phyloP scores from a whole-genome alignment of 2,797 vertebrate species.

The Sebastes alutus region DNA sequence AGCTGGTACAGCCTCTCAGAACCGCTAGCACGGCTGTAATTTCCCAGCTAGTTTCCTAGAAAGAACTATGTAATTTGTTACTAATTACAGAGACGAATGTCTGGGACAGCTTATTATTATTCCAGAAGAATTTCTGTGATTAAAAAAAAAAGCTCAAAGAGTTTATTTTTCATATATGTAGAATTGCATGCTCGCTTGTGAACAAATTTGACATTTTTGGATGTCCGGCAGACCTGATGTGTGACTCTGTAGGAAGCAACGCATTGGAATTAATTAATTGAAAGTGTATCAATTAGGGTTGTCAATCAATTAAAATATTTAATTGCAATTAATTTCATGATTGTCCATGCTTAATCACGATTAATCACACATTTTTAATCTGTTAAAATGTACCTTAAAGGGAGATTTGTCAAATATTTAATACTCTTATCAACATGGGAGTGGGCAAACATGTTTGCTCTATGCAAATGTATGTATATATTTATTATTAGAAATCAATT shows the following conservation, averaged over 20 bases:
- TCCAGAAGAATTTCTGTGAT: background rate
- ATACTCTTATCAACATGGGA: too few species aligned
- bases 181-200: background rate
- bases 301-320: too few species aligned
- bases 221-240: background rate
- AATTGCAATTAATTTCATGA: rapidly evolving
- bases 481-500: too few species aligned
- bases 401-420: too few species aligned
- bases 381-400: too few species aligned
- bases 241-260: background rate
- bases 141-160: background rate
- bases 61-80: background rate
- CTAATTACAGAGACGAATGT: background rate
- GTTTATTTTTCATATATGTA: background rate
- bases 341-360: too few species aligned
- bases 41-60: background rate
- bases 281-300: too few species aligned
- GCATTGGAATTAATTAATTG: background rate
- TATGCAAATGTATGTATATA: too few species aligned
- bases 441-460: rapidly evolving
- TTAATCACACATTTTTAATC: too few species aligned
- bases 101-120: background rate
- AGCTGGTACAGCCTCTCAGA: background rate
- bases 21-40: background rate
- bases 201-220: background rate